phyloP scores from a whole-genome alignment of 2,888 invertebrate genomes.

The Teleogryllus oceanicus region DNA sequence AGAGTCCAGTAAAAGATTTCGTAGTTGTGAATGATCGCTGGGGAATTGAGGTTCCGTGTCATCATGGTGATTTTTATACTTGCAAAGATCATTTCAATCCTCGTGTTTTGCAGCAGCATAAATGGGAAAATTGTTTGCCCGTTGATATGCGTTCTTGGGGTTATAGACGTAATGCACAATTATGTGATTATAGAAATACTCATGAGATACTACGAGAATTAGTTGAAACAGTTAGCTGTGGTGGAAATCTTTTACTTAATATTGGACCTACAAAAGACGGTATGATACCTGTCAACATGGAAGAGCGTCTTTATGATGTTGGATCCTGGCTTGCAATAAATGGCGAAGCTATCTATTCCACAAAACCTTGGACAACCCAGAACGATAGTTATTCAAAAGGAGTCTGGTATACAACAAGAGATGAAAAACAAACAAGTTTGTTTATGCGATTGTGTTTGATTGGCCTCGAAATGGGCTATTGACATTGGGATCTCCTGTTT shows the following conservation, averaged over 20 bases:
- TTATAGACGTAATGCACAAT: constrained; percentile 66
- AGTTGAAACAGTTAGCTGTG: constrained; percentile 77
- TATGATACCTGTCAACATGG: constrained; percentile 77
- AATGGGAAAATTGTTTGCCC: constrained; percentile 96
- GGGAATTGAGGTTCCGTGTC: constrained; percentile 74
- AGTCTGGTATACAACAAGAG: constrained; percentile 63
- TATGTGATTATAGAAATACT: constrained; percentile 64
- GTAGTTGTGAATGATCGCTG: constrained; percentile 93
- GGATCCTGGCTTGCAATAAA: constrained; percentile 80
- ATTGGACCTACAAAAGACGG: constrained; percentile 89
- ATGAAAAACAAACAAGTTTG: constrained; percentile 37
- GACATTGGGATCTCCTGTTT: background rate
- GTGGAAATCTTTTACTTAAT: constrained; percentile 79
- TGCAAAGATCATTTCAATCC: constrained; percentile 78
- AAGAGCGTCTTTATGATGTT: constrained; percentile 74
- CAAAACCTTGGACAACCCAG: constrained; percentile 74
- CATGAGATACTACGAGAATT: constrained; percentile 67
- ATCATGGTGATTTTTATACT: constrained; percentile 86
- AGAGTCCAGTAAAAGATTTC: constrained; percentile 82
- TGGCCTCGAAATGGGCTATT: constrained; percentile 20
- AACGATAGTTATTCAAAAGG: constrained; percentile 70
- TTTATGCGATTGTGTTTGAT: constrained; percentile 23
- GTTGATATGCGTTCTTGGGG: constrained; percentile 87
- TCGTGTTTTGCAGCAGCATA: constrained; percentile 64
- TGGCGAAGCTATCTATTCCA: constrained; percentile 80